Evolutionary conservation across 2,113 vertebrate species (phyloP).

Genomic region (Melospiza georgiana): DNA sequence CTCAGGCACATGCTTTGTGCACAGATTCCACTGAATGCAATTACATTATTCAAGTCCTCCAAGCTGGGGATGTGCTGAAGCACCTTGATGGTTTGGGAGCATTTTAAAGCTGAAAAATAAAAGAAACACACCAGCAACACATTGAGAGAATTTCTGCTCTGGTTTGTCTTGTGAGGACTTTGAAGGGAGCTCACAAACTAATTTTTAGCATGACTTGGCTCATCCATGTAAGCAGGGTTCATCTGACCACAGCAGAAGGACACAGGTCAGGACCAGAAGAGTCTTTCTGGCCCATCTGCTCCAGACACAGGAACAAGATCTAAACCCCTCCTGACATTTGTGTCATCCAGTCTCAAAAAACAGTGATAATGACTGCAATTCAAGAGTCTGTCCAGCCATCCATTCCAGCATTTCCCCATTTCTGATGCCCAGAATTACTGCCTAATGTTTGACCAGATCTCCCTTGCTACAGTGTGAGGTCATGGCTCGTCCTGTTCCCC

Average conservation of each 20-base stretch:
- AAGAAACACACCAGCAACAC: background rate
- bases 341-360: background rate
- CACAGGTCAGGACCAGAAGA: background rate
- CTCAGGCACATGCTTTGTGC: slow-evolving; percentile 11
- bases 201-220: background rate
- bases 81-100: background rate
- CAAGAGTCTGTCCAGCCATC: background rate
- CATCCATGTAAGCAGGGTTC: background rate
- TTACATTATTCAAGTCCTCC: background rate
- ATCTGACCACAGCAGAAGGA: background rate
- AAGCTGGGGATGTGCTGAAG: background rate
- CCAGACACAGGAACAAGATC: background rate
- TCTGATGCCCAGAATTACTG: background rate
- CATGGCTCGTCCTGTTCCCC: background rate
- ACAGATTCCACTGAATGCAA: background rate
- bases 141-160: background rate
- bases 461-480: background rate
- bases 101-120: background rate
- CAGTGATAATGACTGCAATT: background rate
- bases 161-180: background rate
- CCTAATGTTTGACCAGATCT: background rate
- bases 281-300: background rate
- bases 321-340: background rate
- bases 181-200: background rate
- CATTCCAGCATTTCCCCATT: background rate